Conservation (phyloP, 1,140 invertebrate species). For the Zaprionus ghesquierei region DNA sequence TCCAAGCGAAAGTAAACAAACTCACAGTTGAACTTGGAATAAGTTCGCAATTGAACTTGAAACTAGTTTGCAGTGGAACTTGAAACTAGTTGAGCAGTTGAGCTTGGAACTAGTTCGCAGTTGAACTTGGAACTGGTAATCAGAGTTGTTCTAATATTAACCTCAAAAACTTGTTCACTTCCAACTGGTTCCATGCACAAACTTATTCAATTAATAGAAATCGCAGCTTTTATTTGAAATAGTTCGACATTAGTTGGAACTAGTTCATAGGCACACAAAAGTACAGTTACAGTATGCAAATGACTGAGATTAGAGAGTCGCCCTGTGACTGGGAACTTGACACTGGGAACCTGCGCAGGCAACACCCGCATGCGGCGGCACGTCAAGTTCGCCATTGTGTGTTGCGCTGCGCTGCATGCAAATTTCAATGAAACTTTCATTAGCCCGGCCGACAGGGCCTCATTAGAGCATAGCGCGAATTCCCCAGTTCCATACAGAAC, state of each 20-base stretch:
- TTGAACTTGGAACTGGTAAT: not conserved
- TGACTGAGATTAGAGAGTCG: constrained; percentile 12
- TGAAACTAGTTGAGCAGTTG: not conserved
- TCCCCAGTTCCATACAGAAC: constrained; percentile 13
- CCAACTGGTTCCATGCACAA: not conserved
- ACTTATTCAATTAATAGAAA: not conserved
- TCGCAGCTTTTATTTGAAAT: not conserved
- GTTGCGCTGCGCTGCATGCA: constrained; percentile 43
- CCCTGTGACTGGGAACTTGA: constrained; percentile 54
- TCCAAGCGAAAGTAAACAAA: too few species aligned
- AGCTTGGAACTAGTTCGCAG: not conserved
- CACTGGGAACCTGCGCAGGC: constrained; percentile 40
- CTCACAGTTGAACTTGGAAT: not conserved
- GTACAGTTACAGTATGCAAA: constrained; percentile 22
- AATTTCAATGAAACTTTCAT: constrained; percentile 48
- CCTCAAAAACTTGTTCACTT: not conserved
- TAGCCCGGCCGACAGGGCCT: not conserved
- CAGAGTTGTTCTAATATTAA: too few species aligned
- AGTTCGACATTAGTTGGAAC: constrained; percentile 7
- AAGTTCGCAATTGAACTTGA: not conserved
- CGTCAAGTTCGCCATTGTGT: constrained; percentile 50
- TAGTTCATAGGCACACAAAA: not conserved
- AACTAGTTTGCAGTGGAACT: not conserved
- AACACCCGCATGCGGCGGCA: constrained; percentile 33
- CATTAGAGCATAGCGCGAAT: constrained; percentile 28